Percentiles rank a stretch among this genome's conserved stretches.
Conservation (phyloP, 2,797 vertebrate genomes). For the Threskiornis aethiopicus region DNA sequence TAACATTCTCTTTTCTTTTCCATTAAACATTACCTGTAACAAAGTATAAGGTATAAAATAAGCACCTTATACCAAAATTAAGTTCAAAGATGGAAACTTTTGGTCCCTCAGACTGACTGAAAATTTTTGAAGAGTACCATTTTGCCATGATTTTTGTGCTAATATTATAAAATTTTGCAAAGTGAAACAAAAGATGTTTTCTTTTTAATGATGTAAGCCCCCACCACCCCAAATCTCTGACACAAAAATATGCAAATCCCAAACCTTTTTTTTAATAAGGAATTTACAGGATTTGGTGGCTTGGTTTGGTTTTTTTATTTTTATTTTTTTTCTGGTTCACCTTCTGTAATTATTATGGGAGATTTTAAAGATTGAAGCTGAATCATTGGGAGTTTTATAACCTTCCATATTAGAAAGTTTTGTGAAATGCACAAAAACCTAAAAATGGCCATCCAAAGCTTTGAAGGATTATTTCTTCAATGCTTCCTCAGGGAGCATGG, state of each 20-base stretch:
- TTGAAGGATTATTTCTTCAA: background rate
- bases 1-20: background rate
- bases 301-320: background rate
- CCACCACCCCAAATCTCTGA: background rate
- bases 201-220: background rate
- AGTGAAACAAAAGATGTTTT: background rate
- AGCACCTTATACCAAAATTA: background rate
- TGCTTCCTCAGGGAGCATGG: background rate
- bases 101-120: background rate
- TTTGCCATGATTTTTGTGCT: background rate
- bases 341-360: background rate
- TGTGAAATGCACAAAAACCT: background rate
- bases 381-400: background rate
- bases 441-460: background rate
- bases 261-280: background rate
- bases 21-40: background rate
- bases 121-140: background rate
- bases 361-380: background rate
- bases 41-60: background rate
- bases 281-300: background rate
- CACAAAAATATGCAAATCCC: background rate
- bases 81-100: background rate
- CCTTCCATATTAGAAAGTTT: background rate
- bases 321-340: background rate
- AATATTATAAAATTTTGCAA: background rate